phyloP scores from a whole-genome alignment of 2,888 invertebrate species.

The Mythimna lalbum region DNA sequence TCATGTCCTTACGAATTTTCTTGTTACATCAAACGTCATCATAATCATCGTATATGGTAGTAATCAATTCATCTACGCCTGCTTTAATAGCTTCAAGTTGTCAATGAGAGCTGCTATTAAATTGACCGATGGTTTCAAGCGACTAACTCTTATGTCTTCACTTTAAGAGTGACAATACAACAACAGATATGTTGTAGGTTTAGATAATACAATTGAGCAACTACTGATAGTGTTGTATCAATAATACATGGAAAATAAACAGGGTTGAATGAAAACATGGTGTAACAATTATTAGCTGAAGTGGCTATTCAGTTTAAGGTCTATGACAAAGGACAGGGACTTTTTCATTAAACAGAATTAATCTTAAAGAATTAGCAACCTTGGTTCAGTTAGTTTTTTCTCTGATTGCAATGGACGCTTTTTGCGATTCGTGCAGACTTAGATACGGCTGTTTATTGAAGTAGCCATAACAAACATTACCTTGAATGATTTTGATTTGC shows the following conservation, averaged over 20 bases:
- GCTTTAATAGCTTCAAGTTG: constrained; percentile 62
- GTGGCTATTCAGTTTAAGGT: constrained; percentile 44
- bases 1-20: constrained; percentile 35
- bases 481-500: constrained; percentile 41
- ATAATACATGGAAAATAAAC: constrained; percentile 68
- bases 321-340: constrained; percentile 19
- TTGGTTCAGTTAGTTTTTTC: constrained; percentile 53
- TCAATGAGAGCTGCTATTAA: constrained; percentile 66
- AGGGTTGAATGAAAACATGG: constrained; percentile 60
- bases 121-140: constrained; percentile 44
- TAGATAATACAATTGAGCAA: constrained; percentile 68
- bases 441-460: constrained; percentile 41
- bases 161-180: constrained; percentile 60
- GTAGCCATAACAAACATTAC: constrained; percentile 55
- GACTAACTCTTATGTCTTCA: constrained; percentile 57
- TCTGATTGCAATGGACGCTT: constrained; percentile 39
- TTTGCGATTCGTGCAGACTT: constrained; percentile 40
- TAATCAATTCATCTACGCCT: constrained; percentile 54
- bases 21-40: constrained; percentile 39
- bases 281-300: constrained; percentile 46
- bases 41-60: constrained; percentile 48
- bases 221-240: constrained; percentile 66
- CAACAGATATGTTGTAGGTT: constrained; percentile 33
- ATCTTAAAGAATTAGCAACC: constrained; percentile 42
- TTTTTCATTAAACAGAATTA: constrained; percentile 41